Evolutionary conservation across 1,140 invertebrate species (phyloP).

Genomic region (Hestina assimilis): DNA sequence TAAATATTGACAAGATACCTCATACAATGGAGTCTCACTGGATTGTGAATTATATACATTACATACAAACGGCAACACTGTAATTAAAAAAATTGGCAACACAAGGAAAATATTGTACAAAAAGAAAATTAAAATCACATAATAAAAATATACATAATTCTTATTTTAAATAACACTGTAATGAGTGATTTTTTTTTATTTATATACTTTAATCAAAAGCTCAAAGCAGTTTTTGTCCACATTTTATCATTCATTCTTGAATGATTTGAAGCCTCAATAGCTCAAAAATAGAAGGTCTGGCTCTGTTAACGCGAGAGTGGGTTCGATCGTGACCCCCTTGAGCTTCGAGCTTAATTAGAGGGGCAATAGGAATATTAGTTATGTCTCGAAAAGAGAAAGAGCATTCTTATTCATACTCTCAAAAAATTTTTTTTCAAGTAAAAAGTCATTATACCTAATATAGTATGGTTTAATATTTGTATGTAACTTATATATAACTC

Average conservation of each 20-base stretch:
- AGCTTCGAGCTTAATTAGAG: no score
- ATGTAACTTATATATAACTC: not conserved
- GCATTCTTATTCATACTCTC: no score
- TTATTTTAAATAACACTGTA: no score
- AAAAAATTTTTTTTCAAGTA: not conserved
- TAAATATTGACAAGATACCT: not conserved
- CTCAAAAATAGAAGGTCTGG: no score
- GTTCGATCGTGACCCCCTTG: no score
- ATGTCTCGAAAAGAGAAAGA: no score
- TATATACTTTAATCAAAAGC: no score
- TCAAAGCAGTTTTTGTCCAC: no score
- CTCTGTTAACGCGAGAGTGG: no score
- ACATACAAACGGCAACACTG: not conserved
- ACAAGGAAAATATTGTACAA: not conserved
- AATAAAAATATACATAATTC: not conserved
- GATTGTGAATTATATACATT: not conserved
- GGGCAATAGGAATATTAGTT: no score
- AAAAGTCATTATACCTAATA: not conserved
- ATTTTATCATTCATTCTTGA: no score
- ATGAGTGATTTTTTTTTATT: no score
- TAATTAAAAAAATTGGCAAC: not conserved
- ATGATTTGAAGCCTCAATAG: not conserved
- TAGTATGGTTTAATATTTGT: not conserved
- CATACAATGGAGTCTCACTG: not conserved
- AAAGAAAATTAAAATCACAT: not conserved